Evolutionary conservation across 2,113 vertebrate species (phyloP), one percentile per base, ranked within the genome.

Genomic region (Thinocorus orbignyianus): DNA sequence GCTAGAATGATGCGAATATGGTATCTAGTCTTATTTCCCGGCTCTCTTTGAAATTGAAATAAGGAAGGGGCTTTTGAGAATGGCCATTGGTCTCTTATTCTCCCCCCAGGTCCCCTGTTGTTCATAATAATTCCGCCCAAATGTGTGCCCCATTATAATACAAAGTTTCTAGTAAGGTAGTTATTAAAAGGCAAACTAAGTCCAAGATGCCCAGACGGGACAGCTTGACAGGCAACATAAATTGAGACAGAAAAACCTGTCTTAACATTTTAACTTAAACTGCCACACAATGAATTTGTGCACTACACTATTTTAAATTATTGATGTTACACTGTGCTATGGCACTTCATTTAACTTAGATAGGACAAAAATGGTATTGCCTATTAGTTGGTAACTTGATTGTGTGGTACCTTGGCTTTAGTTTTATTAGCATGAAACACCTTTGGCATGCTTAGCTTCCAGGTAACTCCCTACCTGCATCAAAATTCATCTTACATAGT

Each of bases 371-470:
- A 93, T 97, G 97, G 95, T 97, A 97, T 97, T 97, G 94, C 94
- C 97, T 97, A 86, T 96, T 98, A 98, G 98, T 97, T 97, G 98
- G 97, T 98, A 97, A 98, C 97, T 98, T 98, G 97, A 97, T 98
- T 97, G 97, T 97, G 97, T 98, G 97, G 97, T 98, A 98, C 97
- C 96, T 98, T 98, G 98, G 97, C 97, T 98, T 98, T 98, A 98
- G 92, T 98, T 98, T 98, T 98, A 98, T 98, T 98, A 97, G 98
- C 98, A 98, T 97, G 97, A 96, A 97, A 98, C 97, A 98, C 97
- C 97, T 98, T 98, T 97, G 97, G 98, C 98, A 98, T 98, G 98
- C 97, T 96, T 98, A 97, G 97, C 97, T 98, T 98, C 95, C 97
- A 96, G 96, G 92, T 97, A 97, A 96, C 88, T 95, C 95, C 93